Conservation (phyloP, 2,888 invertebrate species). For the Punctoribates punctum region DNA sequence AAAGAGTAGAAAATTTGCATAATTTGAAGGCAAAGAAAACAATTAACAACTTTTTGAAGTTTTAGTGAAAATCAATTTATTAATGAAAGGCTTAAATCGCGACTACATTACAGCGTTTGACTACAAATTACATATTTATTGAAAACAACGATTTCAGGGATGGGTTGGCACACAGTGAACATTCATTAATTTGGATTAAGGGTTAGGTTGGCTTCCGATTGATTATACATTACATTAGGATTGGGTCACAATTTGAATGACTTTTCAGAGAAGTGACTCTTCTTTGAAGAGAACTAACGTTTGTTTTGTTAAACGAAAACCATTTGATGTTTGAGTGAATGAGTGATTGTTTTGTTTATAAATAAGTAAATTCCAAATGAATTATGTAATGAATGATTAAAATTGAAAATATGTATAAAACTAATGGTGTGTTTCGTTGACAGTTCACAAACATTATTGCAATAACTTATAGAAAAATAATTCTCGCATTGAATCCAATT, state of each 20-base stretch:
- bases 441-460: neutral
- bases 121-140: conserved; percentile 18
- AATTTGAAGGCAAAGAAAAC: conserved; percentile 16
- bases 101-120: neutral
- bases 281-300: conserved; percentile 30
- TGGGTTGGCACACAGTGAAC: conserved; percentile 19
- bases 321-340: conserved; percentile 24
- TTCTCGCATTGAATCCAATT: neutral
- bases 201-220: neutral
- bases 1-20: neutral
- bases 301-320: neutral
- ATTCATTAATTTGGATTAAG: neutral
- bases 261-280: conserved; percentile 13
- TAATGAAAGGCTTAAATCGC: conserved; percentile 17
- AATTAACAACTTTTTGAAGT: neutral
- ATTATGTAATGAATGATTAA: neutral
- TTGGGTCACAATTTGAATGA: conserved; percentile 7
- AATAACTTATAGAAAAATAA: neutral
- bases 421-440: neutral
- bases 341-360: conserved; percentile 27
- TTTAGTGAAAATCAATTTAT: conserved; percentile 15
- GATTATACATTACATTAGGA: neutral
- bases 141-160: neutral
- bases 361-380: conserved; percentile 29
- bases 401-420: neutral